A percentile compares a stretch with the other conserved stretches of the same genome.
These are phyloP conservation scores for Alectoris magna DNA, from an alignment of 2,797 vertebrate species.

Conservation along the genomic window DNA sequence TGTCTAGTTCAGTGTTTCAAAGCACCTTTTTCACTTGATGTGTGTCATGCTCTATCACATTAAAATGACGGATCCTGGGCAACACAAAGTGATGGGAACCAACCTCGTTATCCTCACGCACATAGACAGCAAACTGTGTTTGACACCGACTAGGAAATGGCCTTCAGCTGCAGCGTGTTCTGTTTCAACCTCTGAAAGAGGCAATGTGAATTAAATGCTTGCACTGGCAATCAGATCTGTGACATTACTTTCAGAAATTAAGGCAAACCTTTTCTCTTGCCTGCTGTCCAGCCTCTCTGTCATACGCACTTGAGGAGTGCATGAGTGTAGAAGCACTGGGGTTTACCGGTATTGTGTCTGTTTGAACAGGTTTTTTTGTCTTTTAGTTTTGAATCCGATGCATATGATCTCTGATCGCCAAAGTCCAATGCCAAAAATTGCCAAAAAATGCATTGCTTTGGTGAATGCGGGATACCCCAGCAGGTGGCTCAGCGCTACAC, in stretches of 20 bases:
- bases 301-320: neutral
- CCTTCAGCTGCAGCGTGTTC: neutral
- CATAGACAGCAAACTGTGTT: neutral
- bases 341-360: neutral
- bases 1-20: neutral
- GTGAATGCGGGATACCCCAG: neutral
- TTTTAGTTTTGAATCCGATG: neutral
- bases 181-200: neutral
- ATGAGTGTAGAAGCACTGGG: neutral
- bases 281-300: neutral
- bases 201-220: neutral
- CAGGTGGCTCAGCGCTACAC: no score
- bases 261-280: neutral
- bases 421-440: neutral
- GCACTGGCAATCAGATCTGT: neutral
- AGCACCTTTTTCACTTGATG: neutral
- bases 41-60: neutral
- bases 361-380: neutral
- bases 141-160: neutral
- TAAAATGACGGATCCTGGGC: neutral
- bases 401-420: neutral
- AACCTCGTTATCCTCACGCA: neutral
- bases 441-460: neutral
- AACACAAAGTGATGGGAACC: neutral
- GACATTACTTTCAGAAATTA: neutral